These are phyloP conservation scores for Stichodactyla helianthus DNA, from an alignment of 64 coral and sea anemone genomes.

Conservation along the genomic window DNA sequence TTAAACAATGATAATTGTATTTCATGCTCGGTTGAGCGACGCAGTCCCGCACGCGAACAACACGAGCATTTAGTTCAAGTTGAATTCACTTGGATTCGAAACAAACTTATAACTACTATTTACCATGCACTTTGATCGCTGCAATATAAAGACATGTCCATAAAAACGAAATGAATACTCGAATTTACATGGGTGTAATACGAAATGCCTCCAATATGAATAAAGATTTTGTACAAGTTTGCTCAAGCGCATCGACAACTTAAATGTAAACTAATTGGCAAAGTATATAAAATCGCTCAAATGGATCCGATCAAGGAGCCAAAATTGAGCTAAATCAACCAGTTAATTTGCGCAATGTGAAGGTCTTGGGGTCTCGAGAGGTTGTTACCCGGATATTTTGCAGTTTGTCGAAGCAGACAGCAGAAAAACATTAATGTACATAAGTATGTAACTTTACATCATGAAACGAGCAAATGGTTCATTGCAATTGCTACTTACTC, in stretches of 20 bases:
- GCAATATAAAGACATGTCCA: neutral
- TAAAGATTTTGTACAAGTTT: neutral
- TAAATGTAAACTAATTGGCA: conserved; percentile 9
- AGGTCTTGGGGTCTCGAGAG: conserved; percentile 5
- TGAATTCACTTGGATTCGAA: neutral
- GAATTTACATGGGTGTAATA: neutral
- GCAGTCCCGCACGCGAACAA: conserved; percentile 20
- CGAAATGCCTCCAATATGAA: neutral
- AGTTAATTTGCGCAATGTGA: neutral
- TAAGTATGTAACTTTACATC: neutral
- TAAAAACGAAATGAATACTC: neutral
- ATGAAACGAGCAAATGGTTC: neutral
- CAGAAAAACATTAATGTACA: conserved; percentile 5
- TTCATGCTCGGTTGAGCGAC: conserved; percentile 21
- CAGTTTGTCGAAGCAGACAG: conserved; percentile 10
- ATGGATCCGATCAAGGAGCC: neutral
- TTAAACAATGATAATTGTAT: neutral
- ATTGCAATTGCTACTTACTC: neutral
- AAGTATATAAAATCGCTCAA: conserved; percentile 6
- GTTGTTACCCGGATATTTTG: conserved; percentile 23
- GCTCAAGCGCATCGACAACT: neutral
- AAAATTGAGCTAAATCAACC: neutral
- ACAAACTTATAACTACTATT: neutral
- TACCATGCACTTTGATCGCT: neutral
- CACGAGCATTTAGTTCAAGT: conserved; percentile 6